Percentiles rank a stretch among this genome's conserved stretches.
Conservation (phyloP, 2,797 vertebrate species). For the Eulemur coronatus region DNA sequence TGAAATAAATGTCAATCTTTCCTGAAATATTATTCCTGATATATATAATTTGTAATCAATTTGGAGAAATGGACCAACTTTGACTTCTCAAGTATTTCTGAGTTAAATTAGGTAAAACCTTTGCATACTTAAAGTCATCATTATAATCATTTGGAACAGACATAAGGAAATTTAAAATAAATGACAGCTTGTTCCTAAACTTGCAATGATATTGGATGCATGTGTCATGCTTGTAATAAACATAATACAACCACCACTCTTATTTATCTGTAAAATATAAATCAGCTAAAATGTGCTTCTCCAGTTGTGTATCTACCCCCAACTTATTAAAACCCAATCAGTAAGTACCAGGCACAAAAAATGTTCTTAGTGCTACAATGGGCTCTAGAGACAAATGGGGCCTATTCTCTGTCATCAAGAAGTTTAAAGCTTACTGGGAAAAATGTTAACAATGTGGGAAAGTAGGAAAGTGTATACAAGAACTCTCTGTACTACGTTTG, state of each 20-base stretch:
- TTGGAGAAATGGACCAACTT: not conserved
- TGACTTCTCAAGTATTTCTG: not conserved
- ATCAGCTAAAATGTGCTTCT: not conserved
- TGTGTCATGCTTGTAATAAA: not conserved
- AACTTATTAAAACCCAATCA: not conserved
- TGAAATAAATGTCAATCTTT: constrained; percentile 4
- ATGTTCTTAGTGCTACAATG: not conserved
- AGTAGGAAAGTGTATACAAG: not conserved
- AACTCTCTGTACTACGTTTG: not conserved
- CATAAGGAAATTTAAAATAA: not conserved
- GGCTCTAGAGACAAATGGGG: not conserved
- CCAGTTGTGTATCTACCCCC: not conserved
- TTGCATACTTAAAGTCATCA: not conserved
- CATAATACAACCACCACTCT: not conserved
- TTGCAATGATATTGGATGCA: not conserved
- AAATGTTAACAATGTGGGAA: not conserved
- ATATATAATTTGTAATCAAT: not conserved
- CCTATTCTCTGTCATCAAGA: not conserved
- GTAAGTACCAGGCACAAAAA: not conserved
- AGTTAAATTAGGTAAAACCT: not conserved
- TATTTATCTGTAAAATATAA: constrained; percentile 7
- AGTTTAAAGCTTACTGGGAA: not conserved
- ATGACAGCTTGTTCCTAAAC: not conserved
- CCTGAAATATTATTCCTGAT: not conserved
- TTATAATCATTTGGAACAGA: not conserved